Evolutionary conservation across 2,113 vertebrate genomes (phyloP), one percentile per base, ranked within the genome.

Genomic region (Callaeas wilsoni): DNA sequence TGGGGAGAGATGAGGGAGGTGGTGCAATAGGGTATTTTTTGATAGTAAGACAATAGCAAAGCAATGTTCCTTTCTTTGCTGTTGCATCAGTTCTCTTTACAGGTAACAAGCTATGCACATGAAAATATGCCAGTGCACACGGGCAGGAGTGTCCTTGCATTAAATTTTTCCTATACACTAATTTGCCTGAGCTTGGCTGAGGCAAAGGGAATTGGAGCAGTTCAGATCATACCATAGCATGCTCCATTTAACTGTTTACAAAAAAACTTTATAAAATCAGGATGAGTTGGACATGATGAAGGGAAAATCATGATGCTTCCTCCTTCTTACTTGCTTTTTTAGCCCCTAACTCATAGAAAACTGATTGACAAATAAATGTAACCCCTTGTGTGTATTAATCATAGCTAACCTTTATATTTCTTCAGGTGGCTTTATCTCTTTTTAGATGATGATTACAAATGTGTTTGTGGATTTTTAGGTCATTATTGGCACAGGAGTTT

Each of bases 401-500:
- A 8, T 62, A 44, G 44, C 47, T 91, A 90, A 83, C 22, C 49
- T 32, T 71, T 64, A 5, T 91, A 55, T 67, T 76, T 77, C 37
- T 89, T 90, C 27, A 16, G n/a, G 29, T 78, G n/a, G 26, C 18
- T 84, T 87, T 68, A 29, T 87, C 52, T 92, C 35, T 80, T 91
- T 83, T 41, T 80, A 52, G 50, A 71, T 62, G 37, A 67, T 71
- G 26, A 90, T 93, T 93, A 70, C 47, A 91, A 87, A 68, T 50
- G n/a, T 78, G 49, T 84, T 89, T 88, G 69, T 90, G 56, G 16
- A 71, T 88, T 96, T 93, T 94, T 94, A 99, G 99, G 98, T 99
- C 83, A 98, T 99, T 5, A 98, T 99, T 87, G 98, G 98, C 29
- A 99, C 99, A 12, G 98, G 98, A 44, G 93, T 99, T 91, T 99